Evolutionary conservation across 2,888 invertebrate genomes (phyloP).

Genomic region (Gnatocerus cornutus): DNA sequence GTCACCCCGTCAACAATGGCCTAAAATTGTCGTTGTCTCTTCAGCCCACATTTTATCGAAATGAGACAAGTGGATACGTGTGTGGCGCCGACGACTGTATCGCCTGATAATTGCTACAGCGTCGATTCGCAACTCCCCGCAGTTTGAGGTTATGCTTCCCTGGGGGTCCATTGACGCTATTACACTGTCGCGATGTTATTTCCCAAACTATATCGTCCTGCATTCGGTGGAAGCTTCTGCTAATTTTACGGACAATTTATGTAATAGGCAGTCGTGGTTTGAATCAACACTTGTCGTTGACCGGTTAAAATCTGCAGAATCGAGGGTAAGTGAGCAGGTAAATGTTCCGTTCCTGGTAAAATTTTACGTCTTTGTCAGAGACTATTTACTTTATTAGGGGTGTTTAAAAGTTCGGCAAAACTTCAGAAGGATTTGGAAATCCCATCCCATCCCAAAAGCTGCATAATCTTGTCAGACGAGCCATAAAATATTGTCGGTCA

Average conservation of each 20-base stretch:
- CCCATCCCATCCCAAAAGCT: slow-evolving; percentile 17
- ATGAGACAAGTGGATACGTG: slow-evolving; percentile 29
- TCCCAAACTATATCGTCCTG: slow-evolving; percentile 56
- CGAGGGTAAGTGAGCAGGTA: neutral
- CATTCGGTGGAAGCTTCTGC: slow-evolving; percentile 55
- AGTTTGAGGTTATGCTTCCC: slow-evolving; percentile 70
- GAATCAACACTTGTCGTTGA: slow-evolving; percentile 29
- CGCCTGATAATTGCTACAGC: slow-evolving; percentile 67
- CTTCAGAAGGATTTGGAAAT: slow-evolving; percentile 47
- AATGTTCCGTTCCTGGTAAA: neutral
- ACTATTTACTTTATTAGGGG: slow-evolving; percentile 53
- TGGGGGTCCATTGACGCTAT: slow-evolving; percentile 70
- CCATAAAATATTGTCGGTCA: slow-evolving; percentile 13
- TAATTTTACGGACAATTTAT: slow-evolving; percentile 61
- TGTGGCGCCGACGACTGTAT: slow-evolving; percentile 58
- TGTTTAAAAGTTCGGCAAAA: slow-evolving; percentile 52
- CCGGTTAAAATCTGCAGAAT: too few relatives aligned
- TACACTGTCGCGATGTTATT: slow-evolving; percentile 68
- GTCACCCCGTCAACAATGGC: slow-evolving; percentile 50
- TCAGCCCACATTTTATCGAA: slow-evolving; percentile 14
- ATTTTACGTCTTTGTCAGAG: slow-evolving; percentile 1
- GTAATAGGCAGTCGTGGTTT: slow-evolving; percentile 47
- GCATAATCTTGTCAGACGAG: slow-evolving; percentile 28
- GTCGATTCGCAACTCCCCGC: slow-evolving; percentile 65
- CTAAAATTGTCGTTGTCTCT: slow-evolving; percentile 44